phyloP scores from a whole-genome alignment of 2,797 vertebrate genomes.

The Callimico goeldii region DNA sequence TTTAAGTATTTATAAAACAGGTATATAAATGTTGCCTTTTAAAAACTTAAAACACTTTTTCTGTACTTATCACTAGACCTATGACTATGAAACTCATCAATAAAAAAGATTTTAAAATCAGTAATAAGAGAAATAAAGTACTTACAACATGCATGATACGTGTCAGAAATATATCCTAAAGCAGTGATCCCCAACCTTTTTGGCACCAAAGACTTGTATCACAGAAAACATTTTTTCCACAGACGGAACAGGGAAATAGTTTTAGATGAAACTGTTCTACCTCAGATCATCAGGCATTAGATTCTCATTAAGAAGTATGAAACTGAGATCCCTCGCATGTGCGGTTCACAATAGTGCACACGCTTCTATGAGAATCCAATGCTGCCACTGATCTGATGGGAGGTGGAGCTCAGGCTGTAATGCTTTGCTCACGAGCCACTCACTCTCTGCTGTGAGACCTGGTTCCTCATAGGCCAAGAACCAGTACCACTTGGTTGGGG shows the following conservation, averaged over 20 bases:
- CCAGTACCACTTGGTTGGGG: neutral
- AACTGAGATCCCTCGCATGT: neutral
- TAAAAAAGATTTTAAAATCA: neutral
- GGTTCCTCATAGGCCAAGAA: neutral
- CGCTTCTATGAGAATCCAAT: neutral
- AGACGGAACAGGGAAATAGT: neutral
- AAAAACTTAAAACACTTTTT: slow-evolving; percentile 1
- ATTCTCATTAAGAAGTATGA: neutral
- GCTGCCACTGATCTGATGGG: neutral
- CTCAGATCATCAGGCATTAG: neutral
- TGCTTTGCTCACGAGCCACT: rapidly evolving
- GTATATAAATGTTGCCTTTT: neutral
- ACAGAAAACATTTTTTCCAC: neutral
- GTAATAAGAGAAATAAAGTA: neutral
- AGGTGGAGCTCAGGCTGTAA: neutral
- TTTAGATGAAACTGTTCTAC: neutral
- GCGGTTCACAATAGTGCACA: neutral
- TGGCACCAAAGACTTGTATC: neutral
- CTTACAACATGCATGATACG: neutral
- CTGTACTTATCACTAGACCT: neutral
- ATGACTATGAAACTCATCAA: neutral
- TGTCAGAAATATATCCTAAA: slow-evolving; percentile 8
- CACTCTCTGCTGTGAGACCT: neutral
- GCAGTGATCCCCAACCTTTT: neutral
- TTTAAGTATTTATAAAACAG: neutral